Conservation (phyloP, 2,888 invertebrate genomes). For the Hecatera dysodea region DNA sequence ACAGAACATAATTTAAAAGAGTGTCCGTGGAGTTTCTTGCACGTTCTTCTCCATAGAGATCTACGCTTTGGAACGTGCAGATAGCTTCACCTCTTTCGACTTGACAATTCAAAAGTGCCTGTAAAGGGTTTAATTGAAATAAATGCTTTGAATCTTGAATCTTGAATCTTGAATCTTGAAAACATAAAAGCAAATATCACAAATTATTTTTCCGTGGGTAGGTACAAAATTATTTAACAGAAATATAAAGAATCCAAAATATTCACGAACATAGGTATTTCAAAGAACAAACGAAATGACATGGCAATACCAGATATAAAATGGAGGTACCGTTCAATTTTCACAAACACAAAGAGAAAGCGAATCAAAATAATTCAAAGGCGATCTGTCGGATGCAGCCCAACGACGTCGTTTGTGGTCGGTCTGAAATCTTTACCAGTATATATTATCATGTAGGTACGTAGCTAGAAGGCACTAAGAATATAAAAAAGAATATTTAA, state of each 20-base stretch:
- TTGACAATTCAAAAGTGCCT: too few species aligned
- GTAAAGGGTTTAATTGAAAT: too few species aligned
- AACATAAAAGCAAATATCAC: neutral
- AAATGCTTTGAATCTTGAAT: too few species aligned
- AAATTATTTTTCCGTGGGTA: constrained; percentile 14
- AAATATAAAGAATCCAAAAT: constrained; percentile 24
- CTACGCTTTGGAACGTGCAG: too few species aligned
- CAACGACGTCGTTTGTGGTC: constrained; percentile 61
- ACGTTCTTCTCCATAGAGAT: too few species aligned
- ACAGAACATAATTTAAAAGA: too few species aligned
- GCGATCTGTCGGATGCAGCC: constrained; percentile 69
- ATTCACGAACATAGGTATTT: constrained; percentile 46
- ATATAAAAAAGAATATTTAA: neutral
- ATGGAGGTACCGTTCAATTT: constrained; percentile 66
- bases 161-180: too few species aligned
- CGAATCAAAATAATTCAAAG: constrained; percentile 69
- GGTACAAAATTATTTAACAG: neutral
- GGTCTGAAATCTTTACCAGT: constrained; percentile 45
- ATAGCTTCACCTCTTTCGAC: too few species aligned
- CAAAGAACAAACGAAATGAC: constrained; percentile 61
- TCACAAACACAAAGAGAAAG: constrained; percentile 65
- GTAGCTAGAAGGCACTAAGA: neutral
- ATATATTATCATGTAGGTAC: constrained; percentile 28
- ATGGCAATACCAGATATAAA: constrained; percentile 65
- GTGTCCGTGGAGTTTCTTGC: too few species aligned